A percentile compares a stretch with the other conserved stretches of the same genome.
These are phyloP conservation scores for Chouioia cunea DNA, from an alignment of 2,888 invertebrate species.

Conservation along the genomic window DNA sequence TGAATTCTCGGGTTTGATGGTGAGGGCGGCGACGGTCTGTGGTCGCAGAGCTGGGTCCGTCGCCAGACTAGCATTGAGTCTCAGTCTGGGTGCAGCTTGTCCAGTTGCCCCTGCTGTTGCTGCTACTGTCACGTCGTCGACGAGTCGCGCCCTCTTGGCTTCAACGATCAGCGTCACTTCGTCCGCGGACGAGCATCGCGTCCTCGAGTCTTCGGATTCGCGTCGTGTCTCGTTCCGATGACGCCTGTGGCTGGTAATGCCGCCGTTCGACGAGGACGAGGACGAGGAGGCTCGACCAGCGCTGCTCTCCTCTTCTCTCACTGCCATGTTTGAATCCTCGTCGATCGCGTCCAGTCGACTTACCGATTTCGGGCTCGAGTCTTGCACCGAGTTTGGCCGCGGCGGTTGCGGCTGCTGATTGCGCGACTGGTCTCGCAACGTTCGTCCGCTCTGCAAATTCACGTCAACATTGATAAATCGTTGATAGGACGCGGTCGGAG, in stretches of 20 bases:
- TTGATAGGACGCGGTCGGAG: too few relatives aligned
- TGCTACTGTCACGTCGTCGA: conserved; percentile 69
- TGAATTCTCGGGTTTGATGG: conserved; percentile 63
- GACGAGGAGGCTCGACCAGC: conserved; percentile 54
- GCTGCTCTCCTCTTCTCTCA: conserved; percentile 57
- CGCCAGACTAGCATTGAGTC: conserved; percentile 83
- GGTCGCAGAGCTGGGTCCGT: conserved; percentile 85
- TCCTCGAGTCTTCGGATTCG: conserved; percentile 60
- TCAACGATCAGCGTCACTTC: conserved; percentile 55
- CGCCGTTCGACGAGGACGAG: conserved; percentile 41
- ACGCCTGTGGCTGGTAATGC: conserved; percentile 33
- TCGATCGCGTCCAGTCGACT: conserved; percentile 52
- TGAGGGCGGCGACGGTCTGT: conserved; percentile 72
- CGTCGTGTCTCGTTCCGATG: conserved; percentile 51
- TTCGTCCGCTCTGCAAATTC: conserved; percentile 27
- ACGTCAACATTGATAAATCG: too few relatives aligned
- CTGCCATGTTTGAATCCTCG: conserved; percentile 53
- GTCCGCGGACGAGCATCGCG: conserved; percentile 50
- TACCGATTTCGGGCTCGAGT: conserved; percentile 58
- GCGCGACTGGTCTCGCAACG: conserved; percentile 24
- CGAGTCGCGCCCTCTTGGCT: conserved; percentile 62
- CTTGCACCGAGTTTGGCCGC: conserved; percentile 47
- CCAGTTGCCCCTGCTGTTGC: conserved; percentile 81
- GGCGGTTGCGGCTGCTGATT: conserved; percentile 26
- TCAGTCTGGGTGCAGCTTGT: conserved; percentile 75